A percentile compares a stretch with the other conserved stretches of the same genome.
Evolutionary conservation across 1,140 invertebrate genomes (phyloP).

Genomic region (Caenorhabditis latens): DNA sequence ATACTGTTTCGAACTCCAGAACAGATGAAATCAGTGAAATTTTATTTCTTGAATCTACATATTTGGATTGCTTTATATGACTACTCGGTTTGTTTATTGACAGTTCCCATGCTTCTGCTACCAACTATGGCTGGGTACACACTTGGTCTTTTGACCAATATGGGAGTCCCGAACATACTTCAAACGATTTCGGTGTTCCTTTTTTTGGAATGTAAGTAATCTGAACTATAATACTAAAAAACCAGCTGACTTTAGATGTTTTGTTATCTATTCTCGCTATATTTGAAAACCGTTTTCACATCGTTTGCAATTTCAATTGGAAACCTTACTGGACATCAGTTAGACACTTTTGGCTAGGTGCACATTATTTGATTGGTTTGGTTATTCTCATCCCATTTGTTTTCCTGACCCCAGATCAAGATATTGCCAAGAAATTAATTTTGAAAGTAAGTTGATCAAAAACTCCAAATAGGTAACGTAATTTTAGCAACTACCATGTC

Average conservation of each 20-base stretch:
- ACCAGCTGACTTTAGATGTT: not conserved
- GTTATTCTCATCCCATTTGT: not conserved
- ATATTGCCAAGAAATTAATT: not conserved
- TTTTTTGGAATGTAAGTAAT: not conserved
- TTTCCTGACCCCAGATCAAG: not conserved
- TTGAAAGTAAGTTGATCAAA: not conserved
- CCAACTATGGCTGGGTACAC: not conserved
- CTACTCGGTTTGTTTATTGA: not conserved
- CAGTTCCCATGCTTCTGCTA: not conserved
- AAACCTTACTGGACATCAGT: not conserved
- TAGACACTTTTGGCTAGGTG: not conserved
- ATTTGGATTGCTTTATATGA: conserved; percentile 8
- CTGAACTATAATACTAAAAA: not conserved
- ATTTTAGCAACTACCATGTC: not conserved
- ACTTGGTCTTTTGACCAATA: not conserved
- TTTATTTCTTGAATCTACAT: not conserved
- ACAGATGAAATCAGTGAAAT: conserved; percentile 22
- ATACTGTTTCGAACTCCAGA: not conserved
- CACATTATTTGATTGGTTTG: not conserved
- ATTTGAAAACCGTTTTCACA: conserved; percentile 1
- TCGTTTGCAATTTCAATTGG: not conserved
- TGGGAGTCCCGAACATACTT: not conserved
- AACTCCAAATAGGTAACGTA: no score
- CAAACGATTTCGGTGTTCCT: not conserved
- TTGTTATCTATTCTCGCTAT: not conserved